Percentiles rank a stretch among this genome's conserved stretches.
Conservation (phyloP, 2,888 invertebrate genomes). For the Scelioninae gen. 1 region DNA sequence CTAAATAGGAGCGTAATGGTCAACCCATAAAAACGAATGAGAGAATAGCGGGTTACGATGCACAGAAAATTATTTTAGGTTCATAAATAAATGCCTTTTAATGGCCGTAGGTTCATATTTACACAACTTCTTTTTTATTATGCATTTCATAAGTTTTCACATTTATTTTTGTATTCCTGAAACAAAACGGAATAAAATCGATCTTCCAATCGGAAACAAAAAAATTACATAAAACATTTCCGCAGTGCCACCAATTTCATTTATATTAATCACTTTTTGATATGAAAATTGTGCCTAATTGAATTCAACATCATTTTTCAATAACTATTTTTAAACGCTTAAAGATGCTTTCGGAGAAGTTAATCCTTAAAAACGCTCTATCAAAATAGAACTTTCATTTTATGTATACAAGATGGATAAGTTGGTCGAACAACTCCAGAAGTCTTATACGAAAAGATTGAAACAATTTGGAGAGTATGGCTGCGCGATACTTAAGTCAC, state of each 20-base stretch:
- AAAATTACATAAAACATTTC: too few relatives aligned
- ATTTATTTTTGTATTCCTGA: background rate
- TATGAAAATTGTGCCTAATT: background rate
- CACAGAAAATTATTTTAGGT: constrained; percentile 49
- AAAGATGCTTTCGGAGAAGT: constrained; percentile 12
- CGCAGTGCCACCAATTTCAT: too few relatives aligned
- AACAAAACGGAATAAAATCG: background rate
- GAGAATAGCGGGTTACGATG: constrained; percentile 40
- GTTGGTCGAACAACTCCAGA: constrained; percentile 65
- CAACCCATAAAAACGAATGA: constrained; percentile 59
- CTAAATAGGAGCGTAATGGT: constrained; percentile 60
- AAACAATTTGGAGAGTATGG: constrained; percentile 70
- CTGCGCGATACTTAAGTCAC: constrained; percentile 78
- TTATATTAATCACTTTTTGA: too few relatives aligned
- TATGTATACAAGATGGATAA: constrained; percentile 64
- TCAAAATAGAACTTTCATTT: constrained; percentile 54
- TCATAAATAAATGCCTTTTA: constrained; percentile 54
- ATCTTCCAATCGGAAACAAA: background rate
- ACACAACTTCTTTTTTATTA: constrained; percentile 37
- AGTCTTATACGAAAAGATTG: constrained; percentile 68
- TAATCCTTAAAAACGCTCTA: constrained; percentile 47
- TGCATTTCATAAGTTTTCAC: constrained; percentile 13
- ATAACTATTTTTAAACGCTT: background rate
- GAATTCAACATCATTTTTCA: background rate
- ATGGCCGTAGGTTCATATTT: constrained; percentile 33